These are phyloP conservation scores for Busseola fusca DNA, from an alignment of 2,888 invertebrate species.

Conservation along the genomic window DNA sequence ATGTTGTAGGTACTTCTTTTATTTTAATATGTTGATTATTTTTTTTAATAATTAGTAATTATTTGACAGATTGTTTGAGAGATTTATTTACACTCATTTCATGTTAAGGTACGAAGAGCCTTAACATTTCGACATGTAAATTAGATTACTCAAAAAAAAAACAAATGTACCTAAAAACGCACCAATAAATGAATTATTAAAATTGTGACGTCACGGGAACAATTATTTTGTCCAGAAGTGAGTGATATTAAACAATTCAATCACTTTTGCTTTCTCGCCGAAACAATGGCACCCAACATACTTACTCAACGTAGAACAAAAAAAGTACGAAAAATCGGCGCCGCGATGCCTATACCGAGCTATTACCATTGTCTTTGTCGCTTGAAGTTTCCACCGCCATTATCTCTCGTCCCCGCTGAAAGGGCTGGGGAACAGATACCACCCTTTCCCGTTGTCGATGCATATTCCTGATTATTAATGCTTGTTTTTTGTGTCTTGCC, in stretches of 20 bases:
- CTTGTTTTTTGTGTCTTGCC: constrained; percentile 85
- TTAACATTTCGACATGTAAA: neutral
- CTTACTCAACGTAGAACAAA: constrained; percentile 34
- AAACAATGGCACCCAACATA: constrained; percentile 41
- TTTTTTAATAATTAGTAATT: too few relatives aligned
- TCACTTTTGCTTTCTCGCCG: constrained; percentile 42
- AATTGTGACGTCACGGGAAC: constrained; percentile 52
- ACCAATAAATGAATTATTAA: constrained; percentile 8
- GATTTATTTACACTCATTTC: constrained; percentile 37
- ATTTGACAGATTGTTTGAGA: too few relatives aligned
- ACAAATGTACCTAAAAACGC: too few relatives aligned
- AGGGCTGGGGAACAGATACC: constrained; percentile 72
- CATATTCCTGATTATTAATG: constrained; percentile 88
- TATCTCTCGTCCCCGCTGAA: constrained; percentile 77
- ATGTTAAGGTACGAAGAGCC: constrained; percentile 9
- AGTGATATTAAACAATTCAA: constrained; percentile 56
- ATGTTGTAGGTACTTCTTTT: too few relatives aligned
- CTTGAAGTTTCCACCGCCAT: constrained; percentile 79
- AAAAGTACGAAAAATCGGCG: constrained; percentile 65
- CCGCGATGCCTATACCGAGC: constrained; percentile 66
- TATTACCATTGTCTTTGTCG: constrained; percentile 79
- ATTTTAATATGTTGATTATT: too few relatives aligned
- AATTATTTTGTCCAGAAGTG: constrained; percentile 36
- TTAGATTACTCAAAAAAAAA: neutral
- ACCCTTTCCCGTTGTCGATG: constrained; percentile 81